Conservation (phyloP, 2,888 invertebrate genomes). For the Mesoligia furuncula region DNA sequence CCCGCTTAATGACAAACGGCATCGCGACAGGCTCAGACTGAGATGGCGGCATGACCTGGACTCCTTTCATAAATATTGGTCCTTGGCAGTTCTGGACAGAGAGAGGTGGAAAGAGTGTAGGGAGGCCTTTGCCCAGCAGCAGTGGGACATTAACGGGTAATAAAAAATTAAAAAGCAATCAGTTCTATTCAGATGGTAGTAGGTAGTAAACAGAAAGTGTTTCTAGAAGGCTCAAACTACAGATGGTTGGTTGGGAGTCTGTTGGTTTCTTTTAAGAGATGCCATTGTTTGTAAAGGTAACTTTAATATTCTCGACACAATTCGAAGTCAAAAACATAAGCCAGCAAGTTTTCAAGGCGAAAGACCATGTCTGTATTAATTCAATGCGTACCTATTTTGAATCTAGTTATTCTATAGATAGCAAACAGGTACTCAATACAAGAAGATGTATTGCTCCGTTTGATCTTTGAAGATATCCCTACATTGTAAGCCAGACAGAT, state of each 20-base stretch:
- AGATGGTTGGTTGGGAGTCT: not conserved
- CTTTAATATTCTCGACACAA: not conserved
- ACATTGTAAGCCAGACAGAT: slow-evolving; percentile 41
- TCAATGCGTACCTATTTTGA: slow-evolving; percentile 7
- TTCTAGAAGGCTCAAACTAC: not conserved
- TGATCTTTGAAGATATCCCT: slow-evolving; percentile 41
- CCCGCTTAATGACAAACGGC: not conserved
- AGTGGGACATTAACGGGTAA: not conserved
- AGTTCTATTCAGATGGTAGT: not conserved
- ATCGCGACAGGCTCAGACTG: not conserved
- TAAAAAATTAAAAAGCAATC: not conserved
- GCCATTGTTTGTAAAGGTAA: not conserved
- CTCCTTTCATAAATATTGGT: not conserved
- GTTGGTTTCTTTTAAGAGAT: not conserved
- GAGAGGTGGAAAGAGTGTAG: not conserved
- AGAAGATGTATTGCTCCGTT: slow-evolving; percentile 42
- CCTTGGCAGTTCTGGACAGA: not conserved
- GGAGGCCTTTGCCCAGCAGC: not conserved
- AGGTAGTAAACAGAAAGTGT: no score
- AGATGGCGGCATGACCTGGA: not conserved
- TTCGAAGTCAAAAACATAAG: not conserved
- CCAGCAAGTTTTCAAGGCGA: slow-evolving; percentile 22
- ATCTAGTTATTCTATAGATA: slow-evolving; percentile 45
- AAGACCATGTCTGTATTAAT: slow-evolving; percentile 1
- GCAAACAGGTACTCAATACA: slow-evolving; percentile 1